phyloP scores from a whole-genome alignment of 2,113 vertebrate genomes.

The Uria aalge region DNA sequence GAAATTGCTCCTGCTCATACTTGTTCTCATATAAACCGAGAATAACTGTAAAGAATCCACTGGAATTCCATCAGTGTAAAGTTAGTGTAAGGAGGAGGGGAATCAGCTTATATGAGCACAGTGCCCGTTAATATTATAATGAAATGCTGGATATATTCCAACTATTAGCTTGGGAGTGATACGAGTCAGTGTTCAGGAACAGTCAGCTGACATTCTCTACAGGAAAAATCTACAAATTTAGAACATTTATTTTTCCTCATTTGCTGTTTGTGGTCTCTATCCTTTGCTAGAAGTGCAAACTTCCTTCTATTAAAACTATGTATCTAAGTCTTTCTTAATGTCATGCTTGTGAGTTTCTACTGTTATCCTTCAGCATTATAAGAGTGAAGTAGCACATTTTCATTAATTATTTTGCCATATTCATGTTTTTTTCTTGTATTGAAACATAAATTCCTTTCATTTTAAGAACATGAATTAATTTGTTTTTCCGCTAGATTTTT shows the following conservation, averaged over 20 bases:
- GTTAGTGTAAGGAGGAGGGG: background rate
- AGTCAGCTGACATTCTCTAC: background rate
- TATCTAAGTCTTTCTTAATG: background rate
- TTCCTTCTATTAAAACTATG: background rate
- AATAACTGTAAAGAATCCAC: background rate
- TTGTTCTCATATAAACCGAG: background rate
- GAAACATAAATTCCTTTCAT: background rate
- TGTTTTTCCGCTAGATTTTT: background rate
- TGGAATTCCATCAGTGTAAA: background rate
- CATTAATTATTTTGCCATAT: background rate
- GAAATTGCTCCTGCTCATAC: background rate
- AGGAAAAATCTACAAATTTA: background rate
- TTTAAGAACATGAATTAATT: conserved; percentile 9
- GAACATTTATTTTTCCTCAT: background rate
- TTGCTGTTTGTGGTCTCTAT: background rate
- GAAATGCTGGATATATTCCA: background rate
- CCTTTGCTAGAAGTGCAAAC: background rate
- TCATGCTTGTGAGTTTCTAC: background rate
- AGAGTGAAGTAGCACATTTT: background rate
- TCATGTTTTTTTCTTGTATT: background rate
- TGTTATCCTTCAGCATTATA: background rate
- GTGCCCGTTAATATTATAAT: background rate
- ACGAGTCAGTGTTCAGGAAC: background rate
- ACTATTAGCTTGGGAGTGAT: background rate
- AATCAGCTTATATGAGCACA: background rate